These are phyloP conservation scores for Morone saxatilis DNA, from an alignment of 2,113 vertebrate genomes.

Conservation along the genomic window DNA sequence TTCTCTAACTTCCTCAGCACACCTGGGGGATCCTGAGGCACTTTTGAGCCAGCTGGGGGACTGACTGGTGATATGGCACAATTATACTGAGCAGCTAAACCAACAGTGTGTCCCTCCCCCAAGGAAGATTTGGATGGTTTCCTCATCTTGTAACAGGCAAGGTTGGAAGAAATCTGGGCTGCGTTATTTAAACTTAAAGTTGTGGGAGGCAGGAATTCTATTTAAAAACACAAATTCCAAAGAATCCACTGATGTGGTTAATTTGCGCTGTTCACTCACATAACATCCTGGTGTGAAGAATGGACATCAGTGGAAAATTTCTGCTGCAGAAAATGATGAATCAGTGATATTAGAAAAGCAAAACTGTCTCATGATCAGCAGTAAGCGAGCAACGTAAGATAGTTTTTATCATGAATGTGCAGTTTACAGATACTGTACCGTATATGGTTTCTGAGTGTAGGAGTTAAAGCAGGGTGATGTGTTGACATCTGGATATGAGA, in stretches of 20 bases:
- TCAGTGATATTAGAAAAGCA: neutral
- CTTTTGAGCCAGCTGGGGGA: conserved; percentile 25
- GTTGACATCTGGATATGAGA: neutral
- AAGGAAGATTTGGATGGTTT: conserved; percentile 17
- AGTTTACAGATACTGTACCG: neutral
- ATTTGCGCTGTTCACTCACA: neutral
- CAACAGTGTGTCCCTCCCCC: neutral
- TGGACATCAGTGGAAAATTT: neutral
- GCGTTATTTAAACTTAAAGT: conserved; percentile 8
- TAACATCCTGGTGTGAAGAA: conserved; percentile 11
- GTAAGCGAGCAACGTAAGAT: neutral
- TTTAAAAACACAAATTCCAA: neutral
- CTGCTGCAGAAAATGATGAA: conserved; percentile 10
- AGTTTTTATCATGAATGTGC: neutral
- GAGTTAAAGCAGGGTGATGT: neutral
- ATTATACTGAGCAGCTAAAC: conserved; percentile 41
- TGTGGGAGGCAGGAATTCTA: neutral
- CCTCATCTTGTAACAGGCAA: neutral
- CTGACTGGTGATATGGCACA: conserved; percentile 32
- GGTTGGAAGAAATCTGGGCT: neutral
- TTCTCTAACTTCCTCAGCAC: conserved; percentile 37
- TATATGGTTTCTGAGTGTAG: neutral
- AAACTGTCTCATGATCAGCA: conserved; percentile 16
- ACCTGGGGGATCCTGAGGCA: conserved; percentile 47
- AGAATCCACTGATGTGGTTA: neutral